Percentiles rank a stretch among this genome's conserved stretches.
Evolutionary conservation across 2,888 invertebrate genomes (phyloP).

Genomic region (Tetheella fluctuosa): DNA sequence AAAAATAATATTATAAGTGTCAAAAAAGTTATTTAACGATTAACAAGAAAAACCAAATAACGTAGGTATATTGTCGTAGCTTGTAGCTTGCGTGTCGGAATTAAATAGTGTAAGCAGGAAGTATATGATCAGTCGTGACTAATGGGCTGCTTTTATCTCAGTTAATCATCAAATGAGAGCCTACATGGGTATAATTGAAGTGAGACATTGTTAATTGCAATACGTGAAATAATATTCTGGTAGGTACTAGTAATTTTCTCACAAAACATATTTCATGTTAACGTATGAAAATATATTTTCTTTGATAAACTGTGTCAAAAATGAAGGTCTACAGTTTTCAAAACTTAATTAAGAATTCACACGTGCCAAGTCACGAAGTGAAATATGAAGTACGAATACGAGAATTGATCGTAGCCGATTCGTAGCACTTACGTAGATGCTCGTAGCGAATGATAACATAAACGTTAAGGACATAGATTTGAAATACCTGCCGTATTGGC

Average conservation of each 20-base stretch:
- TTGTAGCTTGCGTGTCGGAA: slow-evolving; percentile 9
- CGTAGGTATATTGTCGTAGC: background rate
- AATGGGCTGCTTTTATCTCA: slow-evolving; percentile 1
- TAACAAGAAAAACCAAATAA: slow-evolving; percentile 6
- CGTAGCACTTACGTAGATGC: slow-evolving; percentile 61
- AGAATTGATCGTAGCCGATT: slow-evolving; percentile 40
- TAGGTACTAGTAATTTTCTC: background rate
- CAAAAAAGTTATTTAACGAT: background rate
- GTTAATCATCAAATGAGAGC: background rate
- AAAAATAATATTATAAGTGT: background rate
- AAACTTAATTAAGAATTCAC: slow-evolving; percentile 1
- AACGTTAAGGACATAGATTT: slow-evolving; percentile 56
- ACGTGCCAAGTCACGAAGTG: slow-evolving; percentile 12
- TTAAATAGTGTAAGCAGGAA: slow-evolving; percentile 1
- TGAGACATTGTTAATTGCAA: background rate
- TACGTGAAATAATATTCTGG: background rate
- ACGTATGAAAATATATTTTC: background rate
- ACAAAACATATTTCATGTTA: background rate
- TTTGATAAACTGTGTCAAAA: background rate
- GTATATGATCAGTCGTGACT: slow-evolving; percentile 7
- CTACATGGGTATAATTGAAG: background rate
- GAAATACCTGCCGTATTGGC: slow-evolving; percentile 54
- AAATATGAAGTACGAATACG: slow-evolving; percentile 10
- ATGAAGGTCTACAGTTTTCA: background rate
- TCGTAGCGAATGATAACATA: slow-evolving; percentile 60